phyloP scores from a whole-genome alignment of 2,113 vertebrate species.

The Ivindomyrus marchei region DNA sequence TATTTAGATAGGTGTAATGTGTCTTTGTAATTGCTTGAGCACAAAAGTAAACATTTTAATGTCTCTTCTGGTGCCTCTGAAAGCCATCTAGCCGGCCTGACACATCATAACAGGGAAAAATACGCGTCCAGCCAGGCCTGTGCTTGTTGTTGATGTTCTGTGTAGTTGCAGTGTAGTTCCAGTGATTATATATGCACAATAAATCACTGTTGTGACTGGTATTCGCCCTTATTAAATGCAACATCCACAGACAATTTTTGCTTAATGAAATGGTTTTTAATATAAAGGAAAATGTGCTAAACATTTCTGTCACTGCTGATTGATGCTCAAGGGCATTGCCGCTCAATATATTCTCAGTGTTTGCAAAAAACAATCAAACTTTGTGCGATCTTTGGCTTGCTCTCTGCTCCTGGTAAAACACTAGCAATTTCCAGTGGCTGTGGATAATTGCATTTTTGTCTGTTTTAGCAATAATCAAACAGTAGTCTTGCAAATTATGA shows the following conservation, averaged over 20 bases:
- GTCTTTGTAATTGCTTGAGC: neutral
- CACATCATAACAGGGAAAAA: neutral
- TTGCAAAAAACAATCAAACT: neutral
- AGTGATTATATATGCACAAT: neutral
- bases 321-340: neutral
- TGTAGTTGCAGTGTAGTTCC: too few species aligned
- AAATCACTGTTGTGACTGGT: neutral
- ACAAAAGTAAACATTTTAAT: neutral
- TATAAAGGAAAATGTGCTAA: neutral
- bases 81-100: neutral
- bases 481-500: neutral
- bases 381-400: neutral
- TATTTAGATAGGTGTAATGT: neutral
- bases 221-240: neutral
- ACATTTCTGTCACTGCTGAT: neutral
- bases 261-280: neutral
- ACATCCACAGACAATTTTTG: neutral
- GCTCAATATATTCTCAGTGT: neutral
- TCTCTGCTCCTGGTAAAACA: neutral
- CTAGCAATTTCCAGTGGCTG: neutral
- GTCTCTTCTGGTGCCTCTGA: neutral
- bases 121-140: neutral
- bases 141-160: neutral
- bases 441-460: neutral
- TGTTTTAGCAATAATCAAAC: neutral